Evolutionary conservation across 2,888 invertebrate genomes (phyloP), one percentile per base, ranked within the genome.

Genomic region (Philhelius pedissequus): DNA sequence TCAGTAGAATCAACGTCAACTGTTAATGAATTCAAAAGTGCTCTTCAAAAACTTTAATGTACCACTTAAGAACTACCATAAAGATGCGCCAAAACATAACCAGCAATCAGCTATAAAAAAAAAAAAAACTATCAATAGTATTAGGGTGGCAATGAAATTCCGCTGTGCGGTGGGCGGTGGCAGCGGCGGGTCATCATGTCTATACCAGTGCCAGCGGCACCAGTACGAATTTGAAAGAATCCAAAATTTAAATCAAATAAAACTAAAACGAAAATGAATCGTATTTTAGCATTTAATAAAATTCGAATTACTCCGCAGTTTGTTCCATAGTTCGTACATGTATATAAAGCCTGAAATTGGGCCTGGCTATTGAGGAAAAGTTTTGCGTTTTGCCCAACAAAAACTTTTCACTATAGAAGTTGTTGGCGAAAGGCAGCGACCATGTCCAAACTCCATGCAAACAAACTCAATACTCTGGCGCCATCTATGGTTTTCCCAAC

Each of bases 1-100:
- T n/a, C n/a, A 30, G 45, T 18, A 45, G 30, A 50, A 35, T 32
- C 73, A 52, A 69, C 75, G 62, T 64, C 68, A 74, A 74, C 69
- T 58, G 54, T 74, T 83, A 83, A 83, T 73, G 73, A 83, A 83
- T 83, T 83, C 82, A 83, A 83, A 83, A 83, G 73, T 78, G 62
- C 73, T 75, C 74, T 78, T 52, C 58, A 69, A 74, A 73, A 83
- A 83, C 82, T 83, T 83, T 62, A 83, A 73, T 73, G 78, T 50
- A 20, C 78, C 73, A 83, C 82, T 78, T 78, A 78, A 78, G 69
- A 69, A 78, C 54, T 15, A 69, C 78, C 73, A 78, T 78, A 71
- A 73, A 73, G 78, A 74, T 69, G 78, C 35, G 73, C 73, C n/a
- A 38, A 40, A 74, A 56, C 71, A 77, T 50, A 69, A 78, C 64